These are phyloP conservation scores for Chamaea fasciata DNA, from an alignment of 2,113 vertebrate genomes.

Conservation along the genomic window DNA sequence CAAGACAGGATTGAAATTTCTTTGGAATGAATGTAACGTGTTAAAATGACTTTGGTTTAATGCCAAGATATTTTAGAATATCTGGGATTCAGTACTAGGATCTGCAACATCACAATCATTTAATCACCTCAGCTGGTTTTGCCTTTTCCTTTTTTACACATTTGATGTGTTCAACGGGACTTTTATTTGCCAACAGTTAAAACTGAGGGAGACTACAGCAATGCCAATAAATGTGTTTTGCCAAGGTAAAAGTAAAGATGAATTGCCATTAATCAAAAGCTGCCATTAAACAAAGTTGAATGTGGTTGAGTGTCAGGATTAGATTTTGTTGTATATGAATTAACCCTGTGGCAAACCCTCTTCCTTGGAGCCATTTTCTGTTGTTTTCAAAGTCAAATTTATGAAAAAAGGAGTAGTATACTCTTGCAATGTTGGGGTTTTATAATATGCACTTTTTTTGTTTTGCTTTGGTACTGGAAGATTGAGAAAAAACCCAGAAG, in stretches of 20 bases:
- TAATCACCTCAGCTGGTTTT: neutral
- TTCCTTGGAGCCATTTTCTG: constrained; percentile 38
- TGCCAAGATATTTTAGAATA: neutral
- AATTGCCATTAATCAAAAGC: constrained; percentile 56
- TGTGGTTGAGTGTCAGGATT: constrained; percentile 12
- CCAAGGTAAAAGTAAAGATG: neutral
- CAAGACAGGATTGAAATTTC: neutral
- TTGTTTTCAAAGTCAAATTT: constrained; percentile 18
- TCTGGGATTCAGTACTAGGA: neutral
- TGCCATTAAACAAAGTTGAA: constrained; percentile 20
- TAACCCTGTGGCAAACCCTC: neutral
- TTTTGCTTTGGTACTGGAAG: constrained; percentile 60
- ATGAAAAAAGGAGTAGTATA: neutral
- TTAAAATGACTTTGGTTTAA: neutral
- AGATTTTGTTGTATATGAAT: neutral
- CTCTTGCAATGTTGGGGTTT: neutral
- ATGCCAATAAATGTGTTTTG: constrained; percentile 51
- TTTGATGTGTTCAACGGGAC: neutral
- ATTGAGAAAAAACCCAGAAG: neutral
- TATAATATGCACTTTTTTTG: constrained; percentile 58
- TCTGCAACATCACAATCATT: neutral
- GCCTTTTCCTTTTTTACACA: neutral
- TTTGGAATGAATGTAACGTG: neutral
- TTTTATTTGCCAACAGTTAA: constrained; percentile 24
- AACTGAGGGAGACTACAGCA: neutral